Evolutionary conservation across 1,140 invertebrate genomes (phyloP), one percentile per base, ranked within the genome.

Genomic region (Pachyrhynchus sulphureomaculatus): DNA sequence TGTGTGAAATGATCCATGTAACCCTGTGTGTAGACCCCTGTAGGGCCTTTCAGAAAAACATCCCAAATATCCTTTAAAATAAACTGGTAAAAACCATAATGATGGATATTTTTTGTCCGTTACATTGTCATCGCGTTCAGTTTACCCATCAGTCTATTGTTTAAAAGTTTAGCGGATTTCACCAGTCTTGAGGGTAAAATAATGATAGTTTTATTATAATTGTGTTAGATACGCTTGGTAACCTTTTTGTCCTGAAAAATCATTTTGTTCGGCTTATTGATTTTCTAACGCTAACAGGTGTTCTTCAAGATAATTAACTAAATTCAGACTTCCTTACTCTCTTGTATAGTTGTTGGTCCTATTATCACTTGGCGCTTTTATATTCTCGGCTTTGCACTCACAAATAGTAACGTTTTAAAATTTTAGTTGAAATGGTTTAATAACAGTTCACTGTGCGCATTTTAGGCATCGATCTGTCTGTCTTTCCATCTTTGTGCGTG

Each of bases 1-100:
- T 66, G 64, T 66, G 64, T 57, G 64, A 62, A 66, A 63, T 66
- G 64, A 66, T 66, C 64, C 64, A 61, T 63, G 48, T 61, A 55
- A 63, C 59, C 49, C 54, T 52, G 55, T 63, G 55, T 53, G 51
- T 49, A 56, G 60, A 66, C 64, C 64, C 64, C 60, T 51, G 48
- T 48, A 13, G 55, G 10, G 53, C 53, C 49, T 66, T 66, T 66
- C 59, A 62, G 18, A 58, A 44, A 52, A 44, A 52, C 60, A 66
- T 66, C 59, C 64, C 37, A 45, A 61, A 56, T 55, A 61, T 55
- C 39, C 63, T 37, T 49, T 65, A 61, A 36, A 49, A 48, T 52
- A 48, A 41, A 59, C 56, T 42, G 42, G 57, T 54, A 60, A 59
- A n/a, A 60, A 53, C 52, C 44, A 49, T 52, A 52, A 60, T 58